Base-by-base conservation (phyloP, 2,888 invertebrate species). In the Hemicrepidius hirtus region DNA sequence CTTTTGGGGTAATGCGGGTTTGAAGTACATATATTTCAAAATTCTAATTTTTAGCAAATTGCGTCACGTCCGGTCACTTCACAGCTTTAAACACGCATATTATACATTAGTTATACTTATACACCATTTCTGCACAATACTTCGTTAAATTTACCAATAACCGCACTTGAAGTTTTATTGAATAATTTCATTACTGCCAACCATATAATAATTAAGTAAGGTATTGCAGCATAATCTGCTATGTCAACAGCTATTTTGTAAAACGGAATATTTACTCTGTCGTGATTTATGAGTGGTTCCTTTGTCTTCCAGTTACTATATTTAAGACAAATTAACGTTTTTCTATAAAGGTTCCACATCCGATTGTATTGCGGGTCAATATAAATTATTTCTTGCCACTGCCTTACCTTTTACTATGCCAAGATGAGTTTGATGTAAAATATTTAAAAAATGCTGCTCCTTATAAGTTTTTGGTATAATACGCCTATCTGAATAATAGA, bases 391-490 rank as follows among this genome's bases (percentile, higher is more conserved):
- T 49, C 41, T 49, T 32, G 78, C 76, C 46, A 74, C 55, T 13
- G 16, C 7, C 21, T 70, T 69, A 13, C 67, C 75, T 74, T 74
- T 77, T 9, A 28, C 60, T 3, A 74, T 68, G 1, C 75, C 77
- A 13, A 75, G 65, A 67, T 77, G 76, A 5, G 72, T 60, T 60
- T 75, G 72, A 68, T 77, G 76, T 32, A 77, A 64, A 13, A 68
- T 5, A 6, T 75, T 40, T 18, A n/a, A n/a, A 77, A 28, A 46
- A 76, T 76, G n/a, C 57, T 16, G 16, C 44, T 41, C 68, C 72
- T 59, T 24, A 76, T 10, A n/a, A n/a, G 62, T 18, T 18, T 37
- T 66, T 4, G 76, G 76, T 40, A 78, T 66, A 10, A 78, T 24
- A 41, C 76, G n/a, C 32, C 69, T 67, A 35, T 72, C 16, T 20